Percentiles rank a stretch among this genome's conserved stretches.
Conservation (phyloP, 1,140 invertebrate genomes). For the Leucophenga varia region DNA sequence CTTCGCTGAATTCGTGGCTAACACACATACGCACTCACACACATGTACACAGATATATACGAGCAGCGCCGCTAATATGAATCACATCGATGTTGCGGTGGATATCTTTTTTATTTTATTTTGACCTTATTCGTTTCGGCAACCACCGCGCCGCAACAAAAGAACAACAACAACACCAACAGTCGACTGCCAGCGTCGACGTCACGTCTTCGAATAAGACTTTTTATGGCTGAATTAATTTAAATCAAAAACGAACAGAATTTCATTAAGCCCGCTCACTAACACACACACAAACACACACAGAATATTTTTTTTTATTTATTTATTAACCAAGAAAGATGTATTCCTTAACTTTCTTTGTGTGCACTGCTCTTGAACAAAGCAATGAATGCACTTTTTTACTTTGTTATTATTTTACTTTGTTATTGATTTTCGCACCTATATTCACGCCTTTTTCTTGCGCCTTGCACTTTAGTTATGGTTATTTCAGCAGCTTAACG, state of each 20-base stretch:
- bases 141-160: too few species aligned
- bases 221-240: conserved; percentile 20
- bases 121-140: conserved; percentile 44
- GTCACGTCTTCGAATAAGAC: conserved; percentile 5
- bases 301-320: conserved; percentile 4
- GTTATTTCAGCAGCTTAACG: too few species aligned
- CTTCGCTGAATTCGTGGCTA: background rate
- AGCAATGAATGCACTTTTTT: conserved; percentile 38
- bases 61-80: conserved; percentile 27
- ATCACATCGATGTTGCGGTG: conserved; percentile 30
- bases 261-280: background rate
- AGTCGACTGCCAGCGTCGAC: background rate
- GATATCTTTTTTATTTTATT: conserved; percentile 33
- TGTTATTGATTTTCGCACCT: conserved; percentile 44
- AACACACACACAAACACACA: conserved; percentile 11
- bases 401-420: conserved; percentile 39
- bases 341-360: conserved; percentile 13
- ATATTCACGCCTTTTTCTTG: background rate
- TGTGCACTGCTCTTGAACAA: conserved; percentile 8
- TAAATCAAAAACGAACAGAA: conserved; percentile 20
- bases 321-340: conserved; percentile 14
- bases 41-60: background rate
- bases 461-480: background rate
- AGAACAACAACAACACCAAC: too few species aligned
- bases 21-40: too few species aligned